Conservation (phyloP, 2,797 vertebrate species). For the Hipposideros larvatus region DNA sequence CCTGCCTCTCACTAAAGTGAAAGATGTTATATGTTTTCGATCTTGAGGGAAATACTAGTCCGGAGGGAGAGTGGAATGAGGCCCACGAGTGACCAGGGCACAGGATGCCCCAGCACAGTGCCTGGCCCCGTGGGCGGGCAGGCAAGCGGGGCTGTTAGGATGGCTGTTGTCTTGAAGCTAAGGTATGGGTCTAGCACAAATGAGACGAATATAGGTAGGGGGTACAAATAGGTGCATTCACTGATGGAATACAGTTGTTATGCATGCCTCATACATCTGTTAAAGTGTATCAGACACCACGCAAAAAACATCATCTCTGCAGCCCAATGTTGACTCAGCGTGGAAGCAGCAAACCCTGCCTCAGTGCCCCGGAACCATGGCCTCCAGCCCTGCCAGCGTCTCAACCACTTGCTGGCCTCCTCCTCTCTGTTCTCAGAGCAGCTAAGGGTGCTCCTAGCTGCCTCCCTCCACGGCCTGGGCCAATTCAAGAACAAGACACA, state of each 20-base stretch:
- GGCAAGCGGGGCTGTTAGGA: background rate
- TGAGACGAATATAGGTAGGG: background rate
- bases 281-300: background rate
- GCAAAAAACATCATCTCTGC: background rate
- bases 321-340: background rate
- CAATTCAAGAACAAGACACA: background rate
- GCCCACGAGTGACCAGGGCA: background rate
- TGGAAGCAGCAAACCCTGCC: too few relatives aligned
- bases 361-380: background rate
- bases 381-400: background rate
- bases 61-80: background rate
- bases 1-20: background rate
- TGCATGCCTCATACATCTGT: background rate
- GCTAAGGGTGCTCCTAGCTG: background rate
- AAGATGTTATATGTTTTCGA: background rate
- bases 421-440: background rate
- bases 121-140: background rate
- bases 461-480: background rate
- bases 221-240: too few relatives aligned
- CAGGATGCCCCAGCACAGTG: background rate
- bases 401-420: background rate
- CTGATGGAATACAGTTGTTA: background rate
- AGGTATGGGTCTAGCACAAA: background rate
- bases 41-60: background rate
- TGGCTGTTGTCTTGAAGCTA: background rate